Conservation (phyloP, 1,140 invertebrate genomes). For the Tribolium castaneum region DNA sequence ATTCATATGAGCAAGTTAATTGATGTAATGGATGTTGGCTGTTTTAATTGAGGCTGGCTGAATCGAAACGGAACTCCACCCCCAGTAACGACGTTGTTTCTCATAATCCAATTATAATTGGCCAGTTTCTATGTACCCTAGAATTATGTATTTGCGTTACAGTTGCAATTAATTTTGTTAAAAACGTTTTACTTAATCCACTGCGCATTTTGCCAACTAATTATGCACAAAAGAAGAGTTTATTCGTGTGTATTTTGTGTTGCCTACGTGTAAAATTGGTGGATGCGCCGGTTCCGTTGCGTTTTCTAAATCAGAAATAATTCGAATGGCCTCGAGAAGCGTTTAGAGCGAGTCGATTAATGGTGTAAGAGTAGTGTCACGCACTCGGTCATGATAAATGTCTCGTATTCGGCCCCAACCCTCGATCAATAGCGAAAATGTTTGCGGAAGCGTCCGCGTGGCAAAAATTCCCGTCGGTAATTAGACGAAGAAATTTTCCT, state of each 20-base stretch:
- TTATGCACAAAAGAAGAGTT: background rate
- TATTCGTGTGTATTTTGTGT: background rate
- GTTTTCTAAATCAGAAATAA: background rate
- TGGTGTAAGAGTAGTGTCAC: slow-evolving; percentile 17
- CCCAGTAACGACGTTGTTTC: background rate
- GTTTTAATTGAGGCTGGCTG: background rate
- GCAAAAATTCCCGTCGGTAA: background rate
- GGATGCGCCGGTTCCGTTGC: background rate
- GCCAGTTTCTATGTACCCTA: background rate
- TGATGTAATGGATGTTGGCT: background rate
- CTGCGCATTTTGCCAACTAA: background rate
- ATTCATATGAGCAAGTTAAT: background rate
- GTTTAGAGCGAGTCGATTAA: background rate
- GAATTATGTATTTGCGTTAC: background rate
- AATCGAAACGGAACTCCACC: background rate
- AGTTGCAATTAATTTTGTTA: background rate
- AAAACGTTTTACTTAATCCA: background rate
- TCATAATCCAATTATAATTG: background rate
- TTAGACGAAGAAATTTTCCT: background rate
- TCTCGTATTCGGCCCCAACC: background rate
- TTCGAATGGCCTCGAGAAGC: background rate
- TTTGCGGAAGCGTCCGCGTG: background rate
- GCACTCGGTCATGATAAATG: slow-evolving; percentile 26
- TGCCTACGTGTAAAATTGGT: background rate
- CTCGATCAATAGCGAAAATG: slow-evolving; percentile 24